Conservation (phyloP, 2,888 invertebrate genomes). For the Pyralis farinalis region DNA sequence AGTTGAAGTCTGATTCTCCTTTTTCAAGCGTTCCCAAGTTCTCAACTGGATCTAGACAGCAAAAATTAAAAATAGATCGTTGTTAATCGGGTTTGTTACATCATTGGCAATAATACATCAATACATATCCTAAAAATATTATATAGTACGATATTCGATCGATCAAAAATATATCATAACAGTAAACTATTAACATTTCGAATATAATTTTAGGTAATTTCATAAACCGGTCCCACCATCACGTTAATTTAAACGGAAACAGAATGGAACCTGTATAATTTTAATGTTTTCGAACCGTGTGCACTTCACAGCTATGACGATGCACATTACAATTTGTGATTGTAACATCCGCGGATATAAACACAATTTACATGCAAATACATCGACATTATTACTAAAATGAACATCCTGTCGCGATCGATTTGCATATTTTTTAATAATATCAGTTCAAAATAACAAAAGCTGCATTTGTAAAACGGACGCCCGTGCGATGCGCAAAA, state of each 20-base stretch:
- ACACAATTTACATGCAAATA: slow-evolving; percentile 76
- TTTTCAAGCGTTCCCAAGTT: too few relatives aligned
- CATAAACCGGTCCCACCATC: slow-evolving; percentile 19
- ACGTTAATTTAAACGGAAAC: slow-evolving; percentile 26
- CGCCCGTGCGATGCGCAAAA: slow-evolving; percentile 54
- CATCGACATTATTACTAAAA: slow-evolving; percentile 71
- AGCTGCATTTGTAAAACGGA: slow-evolving; percentile 56
- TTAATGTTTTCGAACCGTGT: slow-evolving; percentile 29
- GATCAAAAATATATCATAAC: slow-evolving; percentile 10
- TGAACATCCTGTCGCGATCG: slow-evolving; percentile 74
- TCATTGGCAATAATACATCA: too few relatives aligned
- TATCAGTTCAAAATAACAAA: slow-evolving; percentile 70
- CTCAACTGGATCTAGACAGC: too few relatives aligned
- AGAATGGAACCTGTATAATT: slow-evolving; percentile 27
- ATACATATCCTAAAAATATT: too few relatives aligned
- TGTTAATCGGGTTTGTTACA: too few relatives aligned
- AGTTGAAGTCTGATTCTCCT: too few relatives aligned
- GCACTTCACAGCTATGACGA: slow-evolving; percentile 55
- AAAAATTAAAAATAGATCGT: too few relatives aligned
- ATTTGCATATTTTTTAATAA: slow-evolving; percentile 80
- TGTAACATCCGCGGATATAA: slow-evolving; percentile 68
- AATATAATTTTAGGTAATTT: slow-evolving; percentile 8
- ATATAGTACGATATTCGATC: too few relatives aligned
- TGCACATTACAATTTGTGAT: slow-evolving; percentile 66
- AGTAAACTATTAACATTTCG: not conserved